Percentiles rank a stretch among this genome's conserved stretches.
Conservation (phyloP, 2,888 invertebrate species). For the Neuroscelio doddi region DNA sequence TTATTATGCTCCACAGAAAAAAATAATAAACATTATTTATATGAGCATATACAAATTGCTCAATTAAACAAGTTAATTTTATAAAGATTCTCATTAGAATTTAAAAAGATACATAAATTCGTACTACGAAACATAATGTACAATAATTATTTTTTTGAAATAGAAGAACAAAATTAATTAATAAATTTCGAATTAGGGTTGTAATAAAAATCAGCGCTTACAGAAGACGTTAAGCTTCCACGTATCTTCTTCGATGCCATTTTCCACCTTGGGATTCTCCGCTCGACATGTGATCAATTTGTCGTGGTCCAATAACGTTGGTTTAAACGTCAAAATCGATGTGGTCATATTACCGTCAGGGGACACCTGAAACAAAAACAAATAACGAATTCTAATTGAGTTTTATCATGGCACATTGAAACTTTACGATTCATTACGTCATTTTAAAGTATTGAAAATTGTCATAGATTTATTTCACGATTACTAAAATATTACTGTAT, state of each 20-base stretch:
- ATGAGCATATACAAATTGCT: too few species aligned
- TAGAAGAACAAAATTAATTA: neutral
- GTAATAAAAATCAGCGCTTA: constrained; percentile 74
- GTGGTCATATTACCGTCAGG: constrained; percentile 87
- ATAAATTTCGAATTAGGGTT: neutral
- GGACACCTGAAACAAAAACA: constrained; percentile 77
- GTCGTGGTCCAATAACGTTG: constrained; percentile 85
- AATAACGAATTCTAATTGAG: constrained; percentile 21
- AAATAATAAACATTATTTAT: too few species aligned
- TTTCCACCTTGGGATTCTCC: constrained; percentile 82
- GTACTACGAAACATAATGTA: too few species aligned
- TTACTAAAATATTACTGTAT: too few species aligned
- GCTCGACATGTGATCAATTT: constrained; percentile 87
- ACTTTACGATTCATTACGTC: constrained; percentile 7
- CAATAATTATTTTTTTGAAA: too few species aligned
- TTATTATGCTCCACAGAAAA: too few species aligned
- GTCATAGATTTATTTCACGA: too few species aligned
- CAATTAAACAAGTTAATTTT: too few species aligned
- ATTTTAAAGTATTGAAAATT: neutral
- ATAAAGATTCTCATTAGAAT: too few species aligned
- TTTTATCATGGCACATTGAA: constrained; percentile 12
- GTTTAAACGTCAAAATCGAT: constrained; percentile 83
- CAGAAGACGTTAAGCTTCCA: constrained; percentile 90
- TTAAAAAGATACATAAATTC: too few species aligned
- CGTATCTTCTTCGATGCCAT: constrained; percentile 83